Conservation (phyloP, 2,888 invertebrate species). For the Tortrix viridana region DNA sequence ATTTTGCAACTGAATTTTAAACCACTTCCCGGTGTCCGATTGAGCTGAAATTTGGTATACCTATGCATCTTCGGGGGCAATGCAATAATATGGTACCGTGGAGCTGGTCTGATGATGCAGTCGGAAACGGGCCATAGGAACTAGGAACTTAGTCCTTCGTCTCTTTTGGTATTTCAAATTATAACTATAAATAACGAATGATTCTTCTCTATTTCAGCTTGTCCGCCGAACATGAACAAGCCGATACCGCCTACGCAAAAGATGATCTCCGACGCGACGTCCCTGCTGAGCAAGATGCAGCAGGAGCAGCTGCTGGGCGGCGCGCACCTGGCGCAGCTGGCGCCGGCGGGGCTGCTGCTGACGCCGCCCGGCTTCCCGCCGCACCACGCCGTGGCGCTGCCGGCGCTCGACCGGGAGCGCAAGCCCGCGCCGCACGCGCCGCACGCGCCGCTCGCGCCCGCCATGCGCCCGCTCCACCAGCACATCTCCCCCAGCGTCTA, state of each 20-base stretch:
- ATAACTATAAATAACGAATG: neutral
- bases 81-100: too few relatives aligned
- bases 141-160: too few relatives aligned
- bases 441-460: slow-evolving; percentile 85
- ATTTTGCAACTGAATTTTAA: too few relatives aligned
- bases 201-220: slow-evolving; percentile 76
- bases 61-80: too few relatives aligned
- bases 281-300: slow-evolving; percentile 87
- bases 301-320: slow-evolving; percentile 86
- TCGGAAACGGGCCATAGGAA: too few relatives aligned
- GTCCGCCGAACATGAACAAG: slow-evolving; percentile 87
- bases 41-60: too few relatives aligned
- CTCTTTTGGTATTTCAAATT: too few relatives aligned
- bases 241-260: slow-evolving; percentile 92
- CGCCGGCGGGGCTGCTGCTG: slow-evolving; percentile 86
- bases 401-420: slow-evolving; percentile 85
- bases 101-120: too few relatives aligned
- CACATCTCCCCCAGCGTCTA: slow-evolving; percentile 98
- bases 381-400: slow-evolving; percentile 88
- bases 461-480: slow-evolving; percentile 90
- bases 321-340: slow-evolving; percentile 80
- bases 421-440: slow-evolving; percentile 84
- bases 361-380: slow-evolving; percentile 91
- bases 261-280: slow-evolving; percentile 89
- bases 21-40: too few relatives aligned